phyloP scores from a whole-genome alignment of 2,113 vertebrate species.

The Nanorana parkeri region DNA sequence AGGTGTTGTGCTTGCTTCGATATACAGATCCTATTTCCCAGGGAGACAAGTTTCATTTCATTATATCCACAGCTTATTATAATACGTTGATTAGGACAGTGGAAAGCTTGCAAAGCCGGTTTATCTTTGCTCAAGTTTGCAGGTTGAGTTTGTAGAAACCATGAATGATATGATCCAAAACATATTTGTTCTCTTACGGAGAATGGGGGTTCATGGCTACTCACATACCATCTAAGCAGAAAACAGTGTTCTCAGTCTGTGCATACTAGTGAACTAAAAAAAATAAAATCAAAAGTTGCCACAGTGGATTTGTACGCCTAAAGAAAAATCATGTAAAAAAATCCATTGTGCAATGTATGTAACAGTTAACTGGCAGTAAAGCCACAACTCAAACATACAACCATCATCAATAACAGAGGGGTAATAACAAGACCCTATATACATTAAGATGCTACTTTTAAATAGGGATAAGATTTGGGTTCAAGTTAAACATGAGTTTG shows the following conservation, averaged over 20 bases:
- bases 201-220: constrained; percentile 3
- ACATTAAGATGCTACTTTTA: no score
- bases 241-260: constrained; percentile 5
- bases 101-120: constrained; percentile 31
- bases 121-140: not conserved
- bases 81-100: not conserved
- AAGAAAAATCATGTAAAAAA: no score
- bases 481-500: no score
- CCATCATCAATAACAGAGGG: no score
- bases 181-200: not conserved
- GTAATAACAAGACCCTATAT: no score
- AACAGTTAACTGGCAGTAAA: no score
- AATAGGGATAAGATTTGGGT: no score
- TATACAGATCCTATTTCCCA: constrained; percentile 49
- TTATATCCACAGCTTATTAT: constrained; percentile 43
- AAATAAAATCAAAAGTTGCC: not conserved
- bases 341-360: no score
- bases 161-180: constrained; percentile 44
- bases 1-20: constrained; percentile 19
- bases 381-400: no score
- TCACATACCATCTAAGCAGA: constrained; percentile 9
- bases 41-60: constrained; percentile 34
- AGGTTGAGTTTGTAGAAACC: not conserved
- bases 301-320: not conserved
- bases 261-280: not conserved